phyloP scores from a whole-genome alignment of 1,140 invertebrate species.

The Rhyacophila brunnea region DNA sequence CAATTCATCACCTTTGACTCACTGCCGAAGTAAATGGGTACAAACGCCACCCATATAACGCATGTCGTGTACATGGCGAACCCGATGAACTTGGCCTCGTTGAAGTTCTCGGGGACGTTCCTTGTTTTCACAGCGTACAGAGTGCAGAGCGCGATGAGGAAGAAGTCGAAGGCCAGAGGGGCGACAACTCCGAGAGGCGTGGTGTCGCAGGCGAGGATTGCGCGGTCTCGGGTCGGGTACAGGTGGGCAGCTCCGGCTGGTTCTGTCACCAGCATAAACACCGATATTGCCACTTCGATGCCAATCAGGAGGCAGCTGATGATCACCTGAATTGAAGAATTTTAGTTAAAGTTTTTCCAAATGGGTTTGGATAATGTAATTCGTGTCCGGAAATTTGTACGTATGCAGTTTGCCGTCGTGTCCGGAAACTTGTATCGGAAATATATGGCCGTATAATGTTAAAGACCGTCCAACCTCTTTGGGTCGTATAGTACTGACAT shows the following conservation, averaged over 20 bases:
- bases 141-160: slow-evolving; percentile 78
- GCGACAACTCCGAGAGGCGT: slow-evolving; percentile 67
- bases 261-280: slow-evolving; percentile 68
- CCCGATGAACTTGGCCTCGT: slow-evolving; percentile 81
- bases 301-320: slow-evolving; percentile 67
- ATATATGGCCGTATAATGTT: no score
- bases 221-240: slow-evolving; percentile 58
- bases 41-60: slow-evolving; percentile 86
- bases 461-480: no score
- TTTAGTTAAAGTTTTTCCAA: no score
- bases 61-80: slow-evolving; percentile 88
- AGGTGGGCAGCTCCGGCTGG: slow-evolving; percentile 62
- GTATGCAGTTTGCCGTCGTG: no score
- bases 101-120: slow-evolving; percentile 87
- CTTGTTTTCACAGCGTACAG: slow-evolving; percentile 83
- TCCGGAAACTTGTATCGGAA: no score
- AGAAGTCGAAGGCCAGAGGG: slow-evolving; percentile 77
- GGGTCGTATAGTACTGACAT: no score
- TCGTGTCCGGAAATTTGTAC: no score
- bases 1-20: slow-evolving; percentile 60
- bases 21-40: slow-evolving; percentile 81
- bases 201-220: slow-evolving; percentile 70
- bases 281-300: slow-evolving; percentile 69
- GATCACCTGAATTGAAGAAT: slow-evolving; percentile 63
- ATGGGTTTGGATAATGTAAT: no score